Conservation (phyloP, 2,113 vertebrate genomes). For the Cyprinus carpio region DNA sequence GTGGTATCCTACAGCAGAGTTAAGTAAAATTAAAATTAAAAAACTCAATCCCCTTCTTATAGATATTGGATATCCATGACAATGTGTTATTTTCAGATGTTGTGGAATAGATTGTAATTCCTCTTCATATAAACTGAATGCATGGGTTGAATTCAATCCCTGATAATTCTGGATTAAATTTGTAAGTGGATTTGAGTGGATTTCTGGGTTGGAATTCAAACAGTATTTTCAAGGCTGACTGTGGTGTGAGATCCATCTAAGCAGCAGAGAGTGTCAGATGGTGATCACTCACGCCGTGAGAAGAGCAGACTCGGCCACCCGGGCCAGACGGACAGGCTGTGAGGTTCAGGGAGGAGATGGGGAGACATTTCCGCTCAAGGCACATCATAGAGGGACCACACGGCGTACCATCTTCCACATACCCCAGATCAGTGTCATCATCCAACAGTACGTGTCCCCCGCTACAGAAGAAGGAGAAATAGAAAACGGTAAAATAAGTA, state of each 20-base stretch:
- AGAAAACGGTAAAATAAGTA: not conserved
- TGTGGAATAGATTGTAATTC: not conserved
- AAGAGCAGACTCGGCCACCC: constrained; percentile 92
- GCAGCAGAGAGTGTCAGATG: not conserved
- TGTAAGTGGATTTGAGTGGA: not conserved
- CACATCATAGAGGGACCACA: constrained; percentile 99
- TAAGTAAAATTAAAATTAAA: not conserved
- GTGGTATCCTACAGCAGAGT: not conserved
- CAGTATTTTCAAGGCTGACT: not conserved
- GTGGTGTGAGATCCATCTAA: too few species aligned
- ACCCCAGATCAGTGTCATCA: constrained; percentile 96
- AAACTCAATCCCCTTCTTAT: not conserved
- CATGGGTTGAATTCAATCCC: not conserved
- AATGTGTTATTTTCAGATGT: constrained; percentile 19
- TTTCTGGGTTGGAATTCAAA: not conserved
- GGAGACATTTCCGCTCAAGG: constrained; percentile 95
- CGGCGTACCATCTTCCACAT: constrained; percentile 94
- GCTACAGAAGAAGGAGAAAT: constrained; percentile 59
- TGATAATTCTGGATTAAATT: not conserved
- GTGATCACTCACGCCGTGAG: constrained; percentile 88
- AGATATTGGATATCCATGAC: not conserved
- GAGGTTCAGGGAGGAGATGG: constrained; percentile 95
- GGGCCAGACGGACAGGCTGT: constrained; percentile 91
- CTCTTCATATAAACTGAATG: not conserved
- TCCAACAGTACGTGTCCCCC: constrained; percentile 95